Evolutionary conservation across 2,113 vertebrate genomes (phyloP), one percentile per base, ranked within the genome.

Genomic region (Chaetops frenatus): DNA sequence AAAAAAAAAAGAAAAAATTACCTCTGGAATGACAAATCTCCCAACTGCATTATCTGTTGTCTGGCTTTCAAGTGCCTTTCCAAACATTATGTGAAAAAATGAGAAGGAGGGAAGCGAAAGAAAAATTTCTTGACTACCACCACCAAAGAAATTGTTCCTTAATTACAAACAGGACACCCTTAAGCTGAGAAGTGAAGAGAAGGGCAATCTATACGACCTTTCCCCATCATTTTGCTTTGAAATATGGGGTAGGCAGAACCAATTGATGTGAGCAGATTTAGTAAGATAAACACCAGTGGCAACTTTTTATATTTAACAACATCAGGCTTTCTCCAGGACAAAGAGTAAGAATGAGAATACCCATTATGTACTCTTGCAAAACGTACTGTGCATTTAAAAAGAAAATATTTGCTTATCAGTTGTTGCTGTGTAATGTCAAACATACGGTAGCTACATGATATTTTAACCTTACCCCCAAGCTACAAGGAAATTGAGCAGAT

Each of bases 341-440:
- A 95, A 95, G 76, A 96, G 53, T 33, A 60, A 51, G 61, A 92
- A 90, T 9, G 17, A 67, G 50, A 92, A 88, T 76, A 40, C 31
- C 70, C 24, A 6, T 91, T 92, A 72, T 7, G 11, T 70, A 73
- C 54, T 73, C 65, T 74, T 87, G 62, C 60, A 94, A 85, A 94
- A 89, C 18, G 27, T 56, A 91, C 44, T 25, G 9, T 60, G 64
- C 29, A 85, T 94, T 97, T 89, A 70, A 86, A 97, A 95, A 88
- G 89, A 97, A 97, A 97, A 97, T 89, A 95, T 94, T 97, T 94
- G 80, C 90, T 94, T 92, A 97, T 95, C 85, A 62, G 47, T 87
- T 77, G 54, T 51, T 86, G 80, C 56, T 88, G 16, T 74, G 45
- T 83, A 93, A 97, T 66, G 64, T 92, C 82, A 94, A 97, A 92